Base-by-base conservation (phyloP, 2,797 vertebrate genomes). In the Platalea minor region DNA sequence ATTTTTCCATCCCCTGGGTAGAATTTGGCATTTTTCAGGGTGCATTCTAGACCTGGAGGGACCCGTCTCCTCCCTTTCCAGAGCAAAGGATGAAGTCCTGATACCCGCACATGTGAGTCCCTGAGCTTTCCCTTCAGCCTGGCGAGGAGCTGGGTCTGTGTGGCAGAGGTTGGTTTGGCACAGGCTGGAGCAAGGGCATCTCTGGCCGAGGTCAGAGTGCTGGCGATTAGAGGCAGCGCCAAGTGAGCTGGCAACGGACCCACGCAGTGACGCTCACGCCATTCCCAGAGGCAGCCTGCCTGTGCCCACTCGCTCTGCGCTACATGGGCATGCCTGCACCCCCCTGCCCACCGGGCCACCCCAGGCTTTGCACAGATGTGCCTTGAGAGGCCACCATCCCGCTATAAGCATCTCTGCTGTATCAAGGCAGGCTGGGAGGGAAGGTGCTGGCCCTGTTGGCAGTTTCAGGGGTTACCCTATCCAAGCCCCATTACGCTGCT, bases 241-340 rank as follows among this genome's bases (percentile, higher is more conserved):
- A 17, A 15, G 31, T 61, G 17, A 15, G 31, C 67, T 41, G 74
- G 48, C 68, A 11, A 25, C 0, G 1, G 17, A 25, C 23, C 33
- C 24, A 60, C 0, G 0, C 29, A 0, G 10, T 11, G 79, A 48
- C 0, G 1, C 68, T 45, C 4, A 0, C 41, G 25, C 51, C 1
- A 4, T 48, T 26, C 46, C 46, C 0, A 0, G 12, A 13, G 37
- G n/a, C 28, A 26, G 48, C 24, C 53, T 10, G 20, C 29, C 54
- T 9, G 26, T 7, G 2, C 50, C 50, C 60, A 5, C 69, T 33
- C 1, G 0, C 79, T 18, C 43, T 3, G 24, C 3, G 3, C 35
- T 21, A 25, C 43, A 11, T 0, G 0, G 41, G 5, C 50, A 17
- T 1, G 2, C 39, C 84, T 18, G 29, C 45, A 26, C 5, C 14